Percentiles rank a stretch among this genome's conserved stretches.
Evolutionary conservation across 1,140 invertebrate genomes (phyloP).

Genomic region (Branchinecta lindahli): DNA sequence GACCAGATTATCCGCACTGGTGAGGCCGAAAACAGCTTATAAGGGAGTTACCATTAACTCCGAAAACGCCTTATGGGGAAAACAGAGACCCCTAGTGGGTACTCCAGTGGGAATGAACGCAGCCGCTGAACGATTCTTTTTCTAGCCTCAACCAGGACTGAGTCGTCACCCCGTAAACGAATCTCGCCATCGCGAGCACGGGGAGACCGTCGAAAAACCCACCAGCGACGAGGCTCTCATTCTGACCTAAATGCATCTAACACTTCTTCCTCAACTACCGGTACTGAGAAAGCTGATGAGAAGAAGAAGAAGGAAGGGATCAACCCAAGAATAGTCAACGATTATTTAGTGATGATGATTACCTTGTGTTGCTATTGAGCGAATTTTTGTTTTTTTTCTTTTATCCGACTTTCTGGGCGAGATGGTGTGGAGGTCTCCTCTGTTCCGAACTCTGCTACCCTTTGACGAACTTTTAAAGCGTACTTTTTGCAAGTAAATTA

Average conservation of each 20-base stretch:
- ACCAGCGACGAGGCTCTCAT: neutral
- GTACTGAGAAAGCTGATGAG: neutral
- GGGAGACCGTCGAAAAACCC: neutral
- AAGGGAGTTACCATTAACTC: no score
- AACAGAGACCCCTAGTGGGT: no score
- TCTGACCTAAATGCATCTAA: neutral
- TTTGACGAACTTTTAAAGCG: no score
- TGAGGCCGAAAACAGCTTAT: no score
- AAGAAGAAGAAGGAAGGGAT: neutral
- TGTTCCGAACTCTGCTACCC: no score
- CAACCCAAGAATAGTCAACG: neutral
- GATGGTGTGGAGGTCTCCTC: no score
- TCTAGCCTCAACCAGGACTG: neutral
- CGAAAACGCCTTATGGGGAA: no score
- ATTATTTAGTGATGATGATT: conserved; percentile 10
- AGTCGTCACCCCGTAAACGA: neutral
- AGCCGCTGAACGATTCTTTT: neutral
- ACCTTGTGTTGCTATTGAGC: neutral
- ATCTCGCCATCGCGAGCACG: neutral
- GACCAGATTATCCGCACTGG: no score
- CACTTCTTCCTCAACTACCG: neutral
- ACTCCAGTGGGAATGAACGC: no score
- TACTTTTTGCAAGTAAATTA: no score
- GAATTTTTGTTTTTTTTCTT: neutral
- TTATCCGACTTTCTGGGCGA: no score